Evolutionary conservation across 2,888 invertebrate genomes (phyloP).

Genomic region (Mellilla xanthometata): DNA sequence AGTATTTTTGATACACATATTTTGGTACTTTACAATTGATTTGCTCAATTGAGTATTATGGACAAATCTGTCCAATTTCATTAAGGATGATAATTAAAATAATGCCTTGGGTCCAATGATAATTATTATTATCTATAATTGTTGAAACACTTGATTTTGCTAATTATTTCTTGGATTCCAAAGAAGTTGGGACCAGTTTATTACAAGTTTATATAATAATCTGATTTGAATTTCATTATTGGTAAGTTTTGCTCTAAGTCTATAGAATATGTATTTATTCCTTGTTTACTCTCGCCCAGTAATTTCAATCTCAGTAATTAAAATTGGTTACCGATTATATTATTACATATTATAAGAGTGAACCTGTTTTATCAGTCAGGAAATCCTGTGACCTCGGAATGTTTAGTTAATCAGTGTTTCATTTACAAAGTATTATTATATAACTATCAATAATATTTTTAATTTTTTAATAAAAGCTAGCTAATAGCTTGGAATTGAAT

Average conservation of each 20-base stretch:
- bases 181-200: conserved; percentile 29
- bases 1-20: too few relatives aligned
- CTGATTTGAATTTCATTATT: conserved; percentile 17
- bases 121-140: neutral
- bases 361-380: neutral
- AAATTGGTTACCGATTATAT: too few relatives aligned
- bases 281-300: conserved; percentile 7
- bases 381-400: conserved; percentile 3
- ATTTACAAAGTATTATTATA: too few relatives aligned
- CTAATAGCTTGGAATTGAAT: too few relatives aligned
- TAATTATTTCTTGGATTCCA: conserved; percentile 25
- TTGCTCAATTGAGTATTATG: conserved; percentile 13
- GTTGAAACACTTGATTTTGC: neutral
- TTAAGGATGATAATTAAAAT: conserved; percentile 2
- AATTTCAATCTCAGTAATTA: conserved; percentile 12
- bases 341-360: too few relatives aligned
- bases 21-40: conserved; percentile 1
- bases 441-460: too few relatives aligned
- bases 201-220: conserved; percentile 4
- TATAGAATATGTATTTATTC: conserved; percentile 8
- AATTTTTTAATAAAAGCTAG: too few relatives aligned
- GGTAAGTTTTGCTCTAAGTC: conserved; percentile 3
- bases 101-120: conserved; percentile 12
- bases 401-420: too few relatives aligned
- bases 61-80: conserved; percentile 23